Evolutionary conservation across 2,113 vertebrate species (phyloP).

Genomic region (Plecotus auritus): DNA sequence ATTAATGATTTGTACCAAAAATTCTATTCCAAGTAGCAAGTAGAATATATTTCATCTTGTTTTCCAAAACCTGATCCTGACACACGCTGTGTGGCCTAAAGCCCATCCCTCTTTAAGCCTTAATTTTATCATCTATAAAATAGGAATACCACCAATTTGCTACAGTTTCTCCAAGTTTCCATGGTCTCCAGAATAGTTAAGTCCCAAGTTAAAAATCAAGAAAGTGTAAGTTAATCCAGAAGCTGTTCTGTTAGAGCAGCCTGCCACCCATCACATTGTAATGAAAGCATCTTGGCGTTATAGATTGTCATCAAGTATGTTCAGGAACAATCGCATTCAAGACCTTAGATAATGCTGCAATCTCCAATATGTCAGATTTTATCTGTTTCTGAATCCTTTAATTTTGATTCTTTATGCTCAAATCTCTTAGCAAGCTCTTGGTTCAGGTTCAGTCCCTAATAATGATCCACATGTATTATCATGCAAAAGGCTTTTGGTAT

Average conservation of each 20-base stretch:
- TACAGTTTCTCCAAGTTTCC: conserved; percentile 23
- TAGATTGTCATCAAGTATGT: background rate
- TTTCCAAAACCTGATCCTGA: background rate
- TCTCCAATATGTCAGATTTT: background rate
- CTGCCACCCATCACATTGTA: background rate
- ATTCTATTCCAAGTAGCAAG: background rate
- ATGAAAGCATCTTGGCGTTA: background rate
- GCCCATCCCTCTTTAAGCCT: background rate
- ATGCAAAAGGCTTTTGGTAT: background rate
- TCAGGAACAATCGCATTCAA: background rate
- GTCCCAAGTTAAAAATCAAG: conserved; percentile 5
- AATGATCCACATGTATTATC: background rate
- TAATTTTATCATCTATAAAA: conserved; percentile 11
- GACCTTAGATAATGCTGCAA: background rate
- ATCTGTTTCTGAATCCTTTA: background rate
- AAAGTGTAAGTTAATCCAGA: background rate
- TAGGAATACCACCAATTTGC: background rate
- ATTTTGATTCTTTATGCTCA: background rate
- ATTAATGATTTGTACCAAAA: conserved; percentile 24
- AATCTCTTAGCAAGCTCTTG: background rate
- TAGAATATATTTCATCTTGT: background rate
- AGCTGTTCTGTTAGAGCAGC: background rate
- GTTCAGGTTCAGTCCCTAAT: background rate
- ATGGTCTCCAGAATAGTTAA: background rate
- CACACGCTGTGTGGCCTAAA: background rate